phyloP scores from a whole-genome alignment of 2,888 invertebrate species.

The Phytoseiulus persimilis region DNA sequence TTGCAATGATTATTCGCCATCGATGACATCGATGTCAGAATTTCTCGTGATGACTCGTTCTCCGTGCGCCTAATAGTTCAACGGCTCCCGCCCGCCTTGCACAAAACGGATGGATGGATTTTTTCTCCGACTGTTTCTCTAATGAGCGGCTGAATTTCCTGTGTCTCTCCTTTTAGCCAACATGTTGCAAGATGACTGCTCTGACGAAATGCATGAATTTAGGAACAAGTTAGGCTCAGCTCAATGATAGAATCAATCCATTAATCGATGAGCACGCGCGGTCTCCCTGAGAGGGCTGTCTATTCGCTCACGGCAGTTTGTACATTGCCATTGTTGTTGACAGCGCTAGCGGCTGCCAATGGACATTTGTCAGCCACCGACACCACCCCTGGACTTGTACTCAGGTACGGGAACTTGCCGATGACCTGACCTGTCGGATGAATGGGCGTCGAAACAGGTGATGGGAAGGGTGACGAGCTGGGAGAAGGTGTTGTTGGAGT shows the following conservation, averaged over 20 bases:
- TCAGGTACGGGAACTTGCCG: constrained; percentile 31
- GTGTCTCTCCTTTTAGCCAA: not conserved
- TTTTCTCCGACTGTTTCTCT: not conserved
- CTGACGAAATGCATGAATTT: not conserved
- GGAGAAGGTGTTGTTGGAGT: constrained; percentile 30
- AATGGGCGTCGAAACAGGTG: constrained; percentile 9
- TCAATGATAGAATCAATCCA: not conserved
- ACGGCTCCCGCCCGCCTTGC: not conserved
- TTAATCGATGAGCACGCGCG: not conserved
- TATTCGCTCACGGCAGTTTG: not conserved
- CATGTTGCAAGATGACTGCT: not conserved
- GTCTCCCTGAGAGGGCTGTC: not conserved
- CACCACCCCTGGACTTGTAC: constrained; percentile 1
- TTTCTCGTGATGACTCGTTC: not conserved
- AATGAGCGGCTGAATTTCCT: not conserved
- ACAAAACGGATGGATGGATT: not conserved
- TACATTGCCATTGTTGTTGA: constrained; percentile 23
- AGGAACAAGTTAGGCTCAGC: not conserved
- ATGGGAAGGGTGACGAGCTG: constrained; percentile 8
- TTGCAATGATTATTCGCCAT: not conserved
- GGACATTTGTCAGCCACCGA: constrained; percentile 31
- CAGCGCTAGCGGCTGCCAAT: not conserved
- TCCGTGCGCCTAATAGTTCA: not conserved
- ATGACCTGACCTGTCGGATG: constrained; percentile 25
- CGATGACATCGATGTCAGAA: not conserved